Conservation (phyloP, 1,140 invertebrate genomes). For the Papilio aristodemus region DNA sequence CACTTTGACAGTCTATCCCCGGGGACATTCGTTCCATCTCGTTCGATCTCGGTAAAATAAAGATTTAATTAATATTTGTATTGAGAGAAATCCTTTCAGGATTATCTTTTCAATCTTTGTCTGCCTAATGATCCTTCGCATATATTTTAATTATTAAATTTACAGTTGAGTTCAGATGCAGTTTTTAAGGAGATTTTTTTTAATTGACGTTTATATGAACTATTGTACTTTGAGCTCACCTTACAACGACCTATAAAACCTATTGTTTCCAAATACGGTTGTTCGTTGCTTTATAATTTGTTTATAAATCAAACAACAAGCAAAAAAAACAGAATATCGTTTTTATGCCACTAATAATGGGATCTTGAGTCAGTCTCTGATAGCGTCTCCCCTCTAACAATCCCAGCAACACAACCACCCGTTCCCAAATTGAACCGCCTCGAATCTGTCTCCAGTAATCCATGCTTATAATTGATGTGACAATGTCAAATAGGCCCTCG, state of each 20-base stretch:
- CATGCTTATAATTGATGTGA: slow-evolving; percentile 79
- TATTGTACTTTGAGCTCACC: too few species aligned
- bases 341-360: slow-evolving; percentile 43
- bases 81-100: too few species aligned
- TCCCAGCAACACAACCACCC: slow-evolving; percentile 29
- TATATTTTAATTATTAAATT: too few species aligned
- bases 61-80: slow-evolving; percentile 45
- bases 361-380: slow-evolving; percentile 53
- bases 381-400: slow-evolving; percentile 40
- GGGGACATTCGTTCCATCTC: slow-evolving; percentile 64
- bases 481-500: slow-evolving; percentile 69
- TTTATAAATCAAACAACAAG: neutral
- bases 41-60: slow-evolving; percentile 68
- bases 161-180: too few species aligned
- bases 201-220: too few species aligned
- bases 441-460: slow-evolving; percentile 75
- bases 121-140: too few species aligned
- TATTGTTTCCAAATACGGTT: too few species aligned
- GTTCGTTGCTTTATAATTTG: too few species aligned
- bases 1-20: slow-evolving; percentile 67
- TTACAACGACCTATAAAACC: too few species aligned
- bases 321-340: neutral
- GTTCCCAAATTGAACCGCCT: slow-evolving; percentile 74
- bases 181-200: too few species aligned
- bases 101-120: too few species aligned